phyloP scores from a whole-genome alignment of 2,888 invertebrate genomes.

The Desoria tigrina region DNA sequence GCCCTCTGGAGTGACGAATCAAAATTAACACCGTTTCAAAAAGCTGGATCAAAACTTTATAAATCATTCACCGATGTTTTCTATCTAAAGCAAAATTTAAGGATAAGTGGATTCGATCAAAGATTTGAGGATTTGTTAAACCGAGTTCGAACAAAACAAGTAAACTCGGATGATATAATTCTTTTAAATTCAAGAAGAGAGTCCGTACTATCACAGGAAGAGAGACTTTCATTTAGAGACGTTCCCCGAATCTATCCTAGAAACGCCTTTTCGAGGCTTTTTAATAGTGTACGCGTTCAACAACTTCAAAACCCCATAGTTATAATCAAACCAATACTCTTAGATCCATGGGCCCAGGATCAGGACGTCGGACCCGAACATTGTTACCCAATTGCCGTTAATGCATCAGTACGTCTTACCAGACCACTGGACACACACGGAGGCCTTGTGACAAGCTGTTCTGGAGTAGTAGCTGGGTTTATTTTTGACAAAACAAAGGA shows the following conservation, averaged over 20 bases:
- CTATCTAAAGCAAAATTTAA: not conserved
- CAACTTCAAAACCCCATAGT: not conserved
- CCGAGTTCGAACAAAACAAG: not conserved
- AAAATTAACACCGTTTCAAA: not conserved
- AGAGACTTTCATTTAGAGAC: not conserved
- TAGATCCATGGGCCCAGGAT: not conserved
- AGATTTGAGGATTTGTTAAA: not conserved
- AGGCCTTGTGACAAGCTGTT: not conserved
- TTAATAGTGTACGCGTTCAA: not conserved
- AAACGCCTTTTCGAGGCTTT: not conserved
- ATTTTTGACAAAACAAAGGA: not conserved
- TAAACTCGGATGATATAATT: not conserved
- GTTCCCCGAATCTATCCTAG: not conserved
- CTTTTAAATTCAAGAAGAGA: slow-evolving; percentile 3
- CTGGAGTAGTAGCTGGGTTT: not conserved
- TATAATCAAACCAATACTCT: not conserved
- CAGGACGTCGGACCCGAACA: not conserved
- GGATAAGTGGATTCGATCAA: not conserved
- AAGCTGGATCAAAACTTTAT: not conserved
- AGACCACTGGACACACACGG: not conserved
- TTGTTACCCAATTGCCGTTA: not conserved
- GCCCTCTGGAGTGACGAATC: too few relatives aligned
- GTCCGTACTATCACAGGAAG: not conserved
- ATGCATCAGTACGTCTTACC: not conserved
- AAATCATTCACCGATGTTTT: not conserved